Conservation (phyloP, 64 coral and sea anemone species). For the Montipora cactus region DNA sequence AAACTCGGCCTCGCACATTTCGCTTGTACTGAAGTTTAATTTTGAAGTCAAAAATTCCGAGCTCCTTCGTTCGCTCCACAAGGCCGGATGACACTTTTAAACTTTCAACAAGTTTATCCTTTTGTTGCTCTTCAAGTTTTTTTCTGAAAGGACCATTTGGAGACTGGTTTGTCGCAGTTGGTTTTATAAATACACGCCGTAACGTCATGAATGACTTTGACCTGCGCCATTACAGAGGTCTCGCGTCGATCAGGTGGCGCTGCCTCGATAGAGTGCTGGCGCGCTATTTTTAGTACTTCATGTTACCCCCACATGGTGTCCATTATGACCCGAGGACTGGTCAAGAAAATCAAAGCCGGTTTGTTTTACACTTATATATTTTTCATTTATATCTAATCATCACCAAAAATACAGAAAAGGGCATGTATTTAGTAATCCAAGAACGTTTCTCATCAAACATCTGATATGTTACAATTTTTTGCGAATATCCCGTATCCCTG, state of each 20-base stretch:
- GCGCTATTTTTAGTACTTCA: conserved; percentile 21
- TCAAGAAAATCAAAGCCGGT: conserved; percentile 38
- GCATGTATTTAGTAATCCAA: conserved; percentile 20
- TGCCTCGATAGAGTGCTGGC: conserved; percentile 37
- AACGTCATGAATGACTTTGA: no score
- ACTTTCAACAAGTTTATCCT: no score
- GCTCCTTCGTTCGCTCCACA: no score
- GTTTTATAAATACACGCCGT: no score
- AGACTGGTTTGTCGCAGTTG: no score
- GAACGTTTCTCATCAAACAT: conserved; percentile 25
- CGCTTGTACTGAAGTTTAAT: no score
- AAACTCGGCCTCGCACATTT: no score
- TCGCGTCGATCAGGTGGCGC: neutral
- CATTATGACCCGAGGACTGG: conserved; percentile 30
- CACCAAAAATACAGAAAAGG: conserved; percentile 19
- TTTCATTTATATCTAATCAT: conserved; percentile 16
- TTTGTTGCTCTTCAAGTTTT: no score
- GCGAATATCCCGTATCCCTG: conserved; percentile 40
- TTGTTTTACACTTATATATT: conserved; percentile 50
- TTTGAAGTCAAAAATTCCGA: no score
- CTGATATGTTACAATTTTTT: conserved; percentile 43
- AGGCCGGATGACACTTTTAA: no score
- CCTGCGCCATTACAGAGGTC: no score
- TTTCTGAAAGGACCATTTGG: no score
- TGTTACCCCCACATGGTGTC: conserved; percentile 31